Conservation (phyloP, 1,140 invertebrate genomes). For the Xylocopa sonorina region DNA sequence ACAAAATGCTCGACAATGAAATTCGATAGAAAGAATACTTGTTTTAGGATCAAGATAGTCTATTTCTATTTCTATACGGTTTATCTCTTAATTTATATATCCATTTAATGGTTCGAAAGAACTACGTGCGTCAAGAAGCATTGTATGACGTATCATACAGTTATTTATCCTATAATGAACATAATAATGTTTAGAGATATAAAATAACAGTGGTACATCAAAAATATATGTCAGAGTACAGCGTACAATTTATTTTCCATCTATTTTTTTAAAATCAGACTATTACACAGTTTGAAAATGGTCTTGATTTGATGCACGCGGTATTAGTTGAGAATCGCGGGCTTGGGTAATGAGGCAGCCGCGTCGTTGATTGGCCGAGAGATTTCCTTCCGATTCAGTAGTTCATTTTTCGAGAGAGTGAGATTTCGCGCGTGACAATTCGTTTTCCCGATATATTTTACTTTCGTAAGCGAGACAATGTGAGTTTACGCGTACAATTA, state of each 20-base stretch:
- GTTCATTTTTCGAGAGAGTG: background rate
- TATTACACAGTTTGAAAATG: no score
- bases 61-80: background rate
- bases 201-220: background rate
- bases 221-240: background rate
- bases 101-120: background rate
- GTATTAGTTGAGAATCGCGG: conserved; percentile 29
- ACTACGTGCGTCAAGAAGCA: background rate
- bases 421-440: conserved; percentile 13
- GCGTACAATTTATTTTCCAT: background rate
- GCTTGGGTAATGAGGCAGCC: background rate
- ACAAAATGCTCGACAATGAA: background rate
- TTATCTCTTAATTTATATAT: no score
- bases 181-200: background rate
- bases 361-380: conserved; percentile 27
- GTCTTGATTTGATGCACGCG: background rate
- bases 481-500: background rate
- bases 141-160: background rate
- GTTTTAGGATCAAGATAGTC: background rate
- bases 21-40: background rate
- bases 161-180: background rate
- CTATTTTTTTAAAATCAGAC: background rate
- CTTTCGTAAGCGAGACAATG: background rate
- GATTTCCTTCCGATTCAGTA: background rate
- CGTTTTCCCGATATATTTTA: conserved; percentile 6